Conservation (phyloP, 2,797 vertebrate species). For the Dipus sagitta region DNA sequence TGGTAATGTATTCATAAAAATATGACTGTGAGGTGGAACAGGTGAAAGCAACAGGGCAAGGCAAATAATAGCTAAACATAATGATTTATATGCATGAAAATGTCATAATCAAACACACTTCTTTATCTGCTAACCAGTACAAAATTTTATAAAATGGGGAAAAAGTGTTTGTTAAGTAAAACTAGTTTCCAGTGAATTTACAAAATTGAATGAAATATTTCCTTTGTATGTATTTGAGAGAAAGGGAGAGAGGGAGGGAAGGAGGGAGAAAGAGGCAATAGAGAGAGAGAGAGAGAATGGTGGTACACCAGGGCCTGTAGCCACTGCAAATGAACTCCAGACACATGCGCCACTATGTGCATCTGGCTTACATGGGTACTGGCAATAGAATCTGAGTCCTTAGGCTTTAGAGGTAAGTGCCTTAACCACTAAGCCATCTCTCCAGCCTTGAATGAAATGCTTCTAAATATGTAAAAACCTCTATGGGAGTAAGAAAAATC, state of each 20-base stretch:
- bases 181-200: neutral
- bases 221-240: too few species aligned
- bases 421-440: too few species aligned
- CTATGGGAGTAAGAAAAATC: neutral
- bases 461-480: conserved; percentile 1
- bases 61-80: neutral
- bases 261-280: too few species aligned
- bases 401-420: too few species aligned
- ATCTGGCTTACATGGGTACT: too few species aligned
- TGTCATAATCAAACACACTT: neutral
- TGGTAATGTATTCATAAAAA: neutral
- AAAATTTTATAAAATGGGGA: neutral
- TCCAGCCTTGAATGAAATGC: too few species aligned
- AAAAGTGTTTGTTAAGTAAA: neutral
- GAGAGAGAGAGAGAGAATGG: too few species aligned
- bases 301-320: too few species aligned
- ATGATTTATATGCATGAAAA: neutral
- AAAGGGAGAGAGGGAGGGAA: too few species aligned
- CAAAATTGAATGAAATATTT: neutral
- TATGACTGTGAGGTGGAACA: neutral
- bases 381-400: too few species aligned
- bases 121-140: neutral
- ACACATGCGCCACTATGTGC: too few species aligned
- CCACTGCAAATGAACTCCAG: too few species aligned
- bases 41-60: neutral